Conservation (phyloP, 2,888 invertebrate genomes). For the Emmelina monodactyla region DNA sequence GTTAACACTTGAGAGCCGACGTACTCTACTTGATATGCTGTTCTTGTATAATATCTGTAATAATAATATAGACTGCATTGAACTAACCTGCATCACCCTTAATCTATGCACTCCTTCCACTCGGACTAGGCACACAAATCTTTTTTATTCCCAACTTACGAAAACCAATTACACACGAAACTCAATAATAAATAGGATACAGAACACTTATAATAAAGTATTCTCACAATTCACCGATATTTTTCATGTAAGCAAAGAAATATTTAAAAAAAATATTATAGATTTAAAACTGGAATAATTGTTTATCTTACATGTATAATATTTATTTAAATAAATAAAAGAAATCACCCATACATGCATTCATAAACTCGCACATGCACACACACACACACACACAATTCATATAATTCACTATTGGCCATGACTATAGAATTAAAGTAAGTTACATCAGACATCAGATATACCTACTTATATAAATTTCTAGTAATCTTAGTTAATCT, state of each 20-base stretch:
- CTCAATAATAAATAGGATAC: neutral
- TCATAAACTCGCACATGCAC: no score
- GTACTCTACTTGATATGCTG: neutral
- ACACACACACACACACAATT: no score
- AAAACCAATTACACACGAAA: neutral
- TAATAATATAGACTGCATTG: neutral
- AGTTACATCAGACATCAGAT: no score
- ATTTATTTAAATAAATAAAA: no score
- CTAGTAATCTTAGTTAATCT: no score
- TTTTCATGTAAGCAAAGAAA: neutral
- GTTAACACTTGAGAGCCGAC: neutral
- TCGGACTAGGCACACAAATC: neutral
- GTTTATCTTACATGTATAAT: no score
- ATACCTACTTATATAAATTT: no score
- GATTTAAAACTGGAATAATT: no score
- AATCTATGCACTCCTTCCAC: neutral
- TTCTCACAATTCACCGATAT: neutral
- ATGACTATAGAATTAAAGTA: no score
- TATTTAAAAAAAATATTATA: no score
- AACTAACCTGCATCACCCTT: neutral
- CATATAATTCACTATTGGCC: no score
- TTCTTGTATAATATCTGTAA: neutral
- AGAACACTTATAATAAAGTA: neutral
- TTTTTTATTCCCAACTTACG: neutral
- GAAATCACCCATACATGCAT: no score